Evolutionary conservation across 2,797 vertebrate genomes (phyloP).

Genomic region (Acanthis flammea): DNA sequence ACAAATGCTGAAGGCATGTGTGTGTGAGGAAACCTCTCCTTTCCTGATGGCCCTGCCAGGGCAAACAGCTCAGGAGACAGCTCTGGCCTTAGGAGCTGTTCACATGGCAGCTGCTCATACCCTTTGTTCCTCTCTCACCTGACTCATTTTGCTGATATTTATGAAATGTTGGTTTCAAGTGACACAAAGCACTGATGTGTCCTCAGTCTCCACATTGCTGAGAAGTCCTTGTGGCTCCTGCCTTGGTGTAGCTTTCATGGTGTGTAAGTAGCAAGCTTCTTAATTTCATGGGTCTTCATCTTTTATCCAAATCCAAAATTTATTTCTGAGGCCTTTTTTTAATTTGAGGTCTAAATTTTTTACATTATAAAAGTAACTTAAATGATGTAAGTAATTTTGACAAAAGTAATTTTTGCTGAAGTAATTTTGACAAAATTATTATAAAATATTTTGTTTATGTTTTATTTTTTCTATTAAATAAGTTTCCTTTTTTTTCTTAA

Average conservation of each 20-base stretch:
- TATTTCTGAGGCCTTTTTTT: neutral
- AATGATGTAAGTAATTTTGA: neutral
- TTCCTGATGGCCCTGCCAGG: neutral
- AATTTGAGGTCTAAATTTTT: neutral
- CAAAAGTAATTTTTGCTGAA: too few relatives aligned
- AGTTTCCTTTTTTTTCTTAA: neutral
- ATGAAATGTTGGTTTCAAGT: neutral
- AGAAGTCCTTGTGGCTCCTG: neutral
- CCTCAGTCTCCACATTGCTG: neutral
- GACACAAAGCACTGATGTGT: neutral
- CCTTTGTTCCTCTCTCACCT: neutral
- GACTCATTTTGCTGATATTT: neutral
- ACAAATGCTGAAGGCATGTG: neutral
- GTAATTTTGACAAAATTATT: neutral
- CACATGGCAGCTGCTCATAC: neutral
- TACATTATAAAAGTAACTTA: neutral
- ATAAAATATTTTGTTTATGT: neutral
- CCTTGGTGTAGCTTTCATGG: neutral
- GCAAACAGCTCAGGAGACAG: neutral
- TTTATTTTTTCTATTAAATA: neutral
- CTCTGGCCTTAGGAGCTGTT: neutral
- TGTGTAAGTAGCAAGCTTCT: neutral
- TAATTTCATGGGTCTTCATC: neutral
- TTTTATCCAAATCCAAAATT: neutral
- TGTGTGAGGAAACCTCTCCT: neutral